Percentiles rank a stretch among this genome's conserved stretches.
Conservation (phyloP, 1,140 invertebrate genomes). For the Bombus sylvicola region DNA sequence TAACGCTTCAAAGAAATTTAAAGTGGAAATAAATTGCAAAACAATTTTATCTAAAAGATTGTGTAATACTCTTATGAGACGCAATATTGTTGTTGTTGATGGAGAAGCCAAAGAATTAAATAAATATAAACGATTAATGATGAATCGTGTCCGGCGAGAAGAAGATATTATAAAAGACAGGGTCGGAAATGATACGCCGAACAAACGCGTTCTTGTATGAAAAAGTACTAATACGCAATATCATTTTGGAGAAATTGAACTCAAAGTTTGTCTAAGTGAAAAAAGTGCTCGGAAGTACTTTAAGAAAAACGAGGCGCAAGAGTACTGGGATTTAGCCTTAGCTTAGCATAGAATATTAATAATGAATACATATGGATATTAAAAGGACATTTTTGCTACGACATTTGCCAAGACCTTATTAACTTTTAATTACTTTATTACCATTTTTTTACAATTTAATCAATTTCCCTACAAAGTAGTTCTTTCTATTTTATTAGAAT, state of each 20-base stretch:
- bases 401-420: too few species aligned
- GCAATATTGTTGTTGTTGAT: constrained; percentile 98
- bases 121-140: constrained; percentile 97
- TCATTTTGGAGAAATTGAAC: constrained; percentile 96
- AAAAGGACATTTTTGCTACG: neutral
- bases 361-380: neutral
- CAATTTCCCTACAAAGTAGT: neutral
- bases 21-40: constrained; percentile 98
- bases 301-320: constrained; percentile 96
- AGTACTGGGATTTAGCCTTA: constrained; percentile 97
- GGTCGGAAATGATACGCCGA: constrained; percentile 89
- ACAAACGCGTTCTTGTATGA: constrained; percentile 95
- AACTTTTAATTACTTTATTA: neutral
- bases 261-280: constrained; percentile 97
- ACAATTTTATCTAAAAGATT: constrained; percentile 97
- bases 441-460: neutral
- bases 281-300: constrained; percentile 97
- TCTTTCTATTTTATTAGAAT: neutral
- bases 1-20: constrained; percentile 97
- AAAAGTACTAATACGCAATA: constrained; percentile 94
- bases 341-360: too few species aligned
- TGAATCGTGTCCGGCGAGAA: constrained; percentile 98
- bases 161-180: constrained; percentile 93
- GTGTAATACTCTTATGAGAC: constrained; percentile 97
- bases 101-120: constrained; percentile 98